Evolutionary conservation across 2,888 invertebrate species (phyloP).

Genomic region (Apodemia zela): DNA sequence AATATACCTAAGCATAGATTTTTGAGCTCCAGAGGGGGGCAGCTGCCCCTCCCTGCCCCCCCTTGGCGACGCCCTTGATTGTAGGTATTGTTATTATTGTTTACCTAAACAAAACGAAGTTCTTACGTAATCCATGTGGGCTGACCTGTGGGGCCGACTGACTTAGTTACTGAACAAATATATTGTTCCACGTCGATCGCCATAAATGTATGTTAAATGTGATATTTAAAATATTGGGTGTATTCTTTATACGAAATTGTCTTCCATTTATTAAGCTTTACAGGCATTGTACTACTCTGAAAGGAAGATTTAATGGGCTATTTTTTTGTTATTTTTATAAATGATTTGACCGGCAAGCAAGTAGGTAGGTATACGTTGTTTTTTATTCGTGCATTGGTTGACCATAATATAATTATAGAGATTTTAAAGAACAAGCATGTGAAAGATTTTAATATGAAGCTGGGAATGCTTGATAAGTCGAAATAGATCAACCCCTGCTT

Average conservation of each 20-base stretch:
- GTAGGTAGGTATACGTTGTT: too few relatives aligned
- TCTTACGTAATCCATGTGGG: slow-evolving; percentile 25
- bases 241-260: slow-evolving; percentile 37
- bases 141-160: slow-evolving; percentile 39
- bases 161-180: slow-evolving; percentile 46
- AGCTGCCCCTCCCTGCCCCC: too few relatives aligned
- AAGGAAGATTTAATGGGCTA: slow-evolving; percentile 1
- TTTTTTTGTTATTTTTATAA: neutral
- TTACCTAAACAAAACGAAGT: neutral
- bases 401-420: too few relatives aligned
- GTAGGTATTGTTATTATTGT: neutral
- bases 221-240: slow-evolving; percentile 49
- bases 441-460: too few relatives aligned
- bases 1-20: too few relatives aligned
- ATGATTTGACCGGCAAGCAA: too few relatives aligned
- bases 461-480: too few relatives aligned
- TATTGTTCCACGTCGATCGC: slow-evolving; percentile 41
- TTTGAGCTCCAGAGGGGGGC: too few relatives aligned
- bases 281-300: neutral
- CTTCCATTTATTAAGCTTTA: slow-evolving; percentile 1
- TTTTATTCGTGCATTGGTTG: too few relatives aligned
- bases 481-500: too few relatives aligned
- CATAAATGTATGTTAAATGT: slow-evolving; percentile 59
- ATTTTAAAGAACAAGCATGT: too few relatives aligned
- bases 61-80: too few relatives aligned